Base-by-base conservation (phyloP, 2,113 vertebrate genomes). In the Carlito syrichta region DNA sequence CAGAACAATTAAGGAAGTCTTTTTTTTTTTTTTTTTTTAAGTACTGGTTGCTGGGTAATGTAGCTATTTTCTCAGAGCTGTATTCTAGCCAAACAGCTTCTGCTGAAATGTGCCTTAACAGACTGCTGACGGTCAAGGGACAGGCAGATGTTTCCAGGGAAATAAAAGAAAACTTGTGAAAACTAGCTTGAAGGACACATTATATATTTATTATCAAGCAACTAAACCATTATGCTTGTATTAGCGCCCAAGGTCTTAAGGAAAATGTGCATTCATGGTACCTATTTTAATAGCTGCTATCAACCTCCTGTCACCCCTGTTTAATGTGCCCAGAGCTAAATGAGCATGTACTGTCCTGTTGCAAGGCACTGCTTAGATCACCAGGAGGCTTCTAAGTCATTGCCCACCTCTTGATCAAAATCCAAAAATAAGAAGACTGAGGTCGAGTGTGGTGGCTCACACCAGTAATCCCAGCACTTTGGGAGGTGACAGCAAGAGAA, bases 141-240 rank as follows among this genome's bases (percentile, higher is more conserved):
- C 52, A 16, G 32, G 20, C 45, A 81, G 56, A 91, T 22, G 10
- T 95, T 79, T 86, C 91, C 45, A 93, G 79, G 62, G 91, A 95
- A 95, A 96, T 96, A 93, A 92, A 93, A 86, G 35, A 83, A 87
- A 94, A 93, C 9, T 48, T 96, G 58, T 12, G 63, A 93, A 87
- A 95, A 76, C 56, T 63, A 91, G 50, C 43, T 95, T 82, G 74
- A 96, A 95, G 68, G 71, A 86, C 50, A 93, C 58, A 89, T 83
- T 83, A 58, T 32, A 66, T 89, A 84, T 89, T 95, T 96, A 91
- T 95, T 93, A 84, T 74, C 83, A 91, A 95, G 56, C 40, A 92
- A 43, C 40, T 71, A 71, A 71, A 86, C 52, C 84, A 95, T 95
- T 86, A 60, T 76, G 45, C 48, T 89, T 91, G 17, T 71, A 60